Evolutionary conservation across 1,140 invertebrate species (phyloP).

Genomic region (Nilaparvata lugens): DNA sequence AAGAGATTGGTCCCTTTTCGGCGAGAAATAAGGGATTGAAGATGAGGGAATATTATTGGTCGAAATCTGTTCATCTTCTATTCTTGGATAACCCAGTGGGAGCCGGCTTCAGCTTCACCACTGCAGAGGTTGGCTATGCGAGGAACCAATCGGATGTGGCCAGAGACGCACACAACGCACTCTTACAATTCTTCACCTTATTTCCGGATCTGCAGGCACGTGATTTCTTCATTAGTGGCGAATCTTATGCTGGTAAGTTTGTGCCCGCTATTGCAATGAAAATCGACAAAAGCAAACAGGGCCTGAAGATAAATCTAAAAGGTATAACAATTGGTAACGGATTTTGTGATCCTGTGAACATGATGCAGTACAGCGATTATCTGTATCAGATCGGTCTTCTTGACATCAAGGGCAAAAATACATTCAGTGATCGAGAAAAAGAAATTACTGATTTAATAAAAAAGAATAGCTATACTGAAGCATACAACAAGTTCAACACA

Average conservation of each 20-base stretch:
- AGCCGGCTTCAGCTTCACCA: conserved; percentile 66
- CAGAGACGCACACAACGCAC: conserved; percentile 50
- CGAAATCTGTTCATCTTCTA: conserved; percentile 59
- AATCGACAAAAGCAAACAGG: conserved; percentile 34
- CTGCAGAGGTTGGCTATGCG: conserved; percentile 51
- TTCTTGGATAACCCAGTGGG: conserved; percentile 86
- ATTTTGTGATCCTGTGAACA: conserved; percentile 50
- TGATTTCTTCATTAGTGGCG: conserved; percentile 36
- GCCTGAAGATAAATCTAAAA: conserved; percentile 29
- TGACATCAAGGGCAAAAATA: conserved; percentile 37
- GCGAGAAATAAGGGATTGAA: conserved; percentile 38
- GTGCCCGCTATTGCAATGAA: conserved; percentile 41
- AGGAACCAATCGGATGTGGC: conserved; percentile 56
- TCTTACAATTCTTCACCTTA: conserved; percentile 62
- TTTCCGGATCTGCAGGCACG: conserved; percentile 33
- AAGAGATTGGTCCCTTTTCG: conserved; percentile 46
- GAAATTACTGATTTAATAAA: conserved; percentile 12
- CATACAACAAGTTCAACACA: conserved; percentile 14
- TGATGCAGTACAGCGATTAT: conserved; percentile 53
- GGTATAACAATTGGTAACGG: conserved; percentile 56
- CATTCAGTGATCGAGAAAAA: conserved; percentile 8
- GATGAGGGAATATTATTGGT: conserved; percentile 53
- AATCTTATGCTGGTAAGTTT: conserved; percentile 49
- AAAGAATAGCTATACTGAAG: conserved; percentile 13
- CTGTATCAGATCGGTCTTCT: conserved; percentile 54